Base-by-base conservation (phyloP, 2,113 vertebrate species). In the Alaudala cheleensis region DNA sequence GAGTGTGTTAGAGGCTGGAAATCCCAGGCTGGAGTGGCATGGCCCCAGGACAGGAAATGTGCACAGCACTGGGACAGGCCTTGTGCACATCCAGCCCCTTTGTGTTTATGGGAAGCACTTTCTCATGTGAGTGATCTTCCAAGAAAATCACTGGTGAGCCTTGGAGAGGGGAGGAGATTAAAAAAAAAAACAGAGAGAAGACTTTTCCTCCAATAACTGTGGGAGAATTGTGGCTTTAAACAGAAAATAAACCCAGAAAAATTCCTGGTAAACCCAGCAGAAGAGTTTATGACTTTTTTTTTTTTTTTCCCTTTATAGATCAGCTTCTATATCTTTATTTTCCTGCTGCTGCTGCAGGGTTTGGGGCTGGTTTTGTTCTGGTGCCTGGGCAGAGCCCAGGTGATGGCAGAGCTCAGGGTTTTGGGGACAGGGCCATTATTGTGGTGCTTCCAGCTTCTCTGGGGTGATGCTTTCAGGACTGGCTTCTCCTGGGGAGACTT, bases 341-440 rank as follows among this genome's bases (percentile, higher is more conserved):
- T 11, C 49, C n/a, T 66, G 29, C 42, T 4, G 5, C 16, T 91
- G 62, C 53, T 64, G 66, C 21, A 7, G 47, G 57, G 26, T 50
- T 72, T 39, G 3, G 79, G 34, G 90, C 53, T 64, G 71, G 76
- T 85, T n/a, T 62, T 39, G 14, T 45, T 5, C 18, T 54, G 56
- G 12, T 42, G 51, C 21, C 8, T 42, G 65, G 54, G 34, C 65
- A 78, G 39, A 47, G 58, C 37, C 47, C n/a, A 4, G 12, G 65
- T 2, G 76, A 1, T 23, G 1, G 2, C 78, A 22, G 37, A 74
- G 40, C 56, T 61, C 61, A 26, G 74, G 0, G 2, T 39, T 84
- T 82, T 33, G 21, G 40, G 60, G 54, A 15, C 8, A 4, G 13
- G 17, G 45, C 0, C 0, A 0, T 56, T 28, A 0, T 1, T 9